Base-by-base conservation (phyloP, 2,888 invertebrate genomes). In the Drosophila multiciliata region DNA sequence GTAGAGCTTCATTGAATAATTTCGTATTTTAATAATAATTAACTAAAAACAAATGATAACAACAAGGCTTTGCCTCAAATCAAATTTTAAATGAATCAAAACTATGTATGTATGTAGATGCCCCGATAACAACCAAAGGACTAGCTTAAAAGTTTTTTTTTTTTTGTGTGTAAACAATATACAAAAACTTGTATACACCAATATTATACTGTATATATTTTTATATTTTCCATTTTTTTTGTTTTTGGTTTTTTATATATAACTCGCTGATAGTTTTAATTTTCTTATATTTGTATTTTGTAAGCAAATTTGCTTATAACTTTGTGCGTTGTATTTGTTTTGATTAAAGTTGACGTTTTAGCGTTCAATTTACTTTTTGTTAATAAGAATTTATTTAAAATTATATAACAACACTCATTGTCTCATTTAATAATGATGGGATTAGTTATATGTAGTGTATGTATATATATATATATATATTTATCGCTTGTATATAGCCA, bases 281-380 rank as follows among this genome's bases (percentile, higher is more conserved):
- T 45, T 59, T 53, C 20, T 40, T 55, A 20, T 63, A 59, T 68
- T 61, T 71, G 75, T 75, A 78, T 86, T 87, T 87, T 87, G 62
- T 89, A 86, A 89, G 89, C 89, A 70, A 32, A 72, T 33, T 74
- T 74, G 86, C 86, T 87, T 87, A 87, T 87, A 87, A 89, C 88
- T 78, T 89, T 74, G 48, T 89, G 89, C 78, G 87, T 81, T 86
- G 79, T 79, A 66, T 83, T 74, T 61, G 59, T 83, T 85, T 87
- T 80, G 71, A 77, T 81, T 72, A 80, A 35, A 65, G 32, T 61
- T 55, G 23, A 58, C 60, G 64, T 64, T 64, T 75, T 53, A 65
- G 66, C 53, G 33, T 72, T 82, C 66, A 66, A 62, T 83, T 74
- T 66, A 64, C 63, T 69, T 65, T 65, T 60, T 66, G 20, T 70